Base-by-base conservation (phyloP, 2,113 vertebrate species). In the Phalacrocorax pelagicus region DNA sequence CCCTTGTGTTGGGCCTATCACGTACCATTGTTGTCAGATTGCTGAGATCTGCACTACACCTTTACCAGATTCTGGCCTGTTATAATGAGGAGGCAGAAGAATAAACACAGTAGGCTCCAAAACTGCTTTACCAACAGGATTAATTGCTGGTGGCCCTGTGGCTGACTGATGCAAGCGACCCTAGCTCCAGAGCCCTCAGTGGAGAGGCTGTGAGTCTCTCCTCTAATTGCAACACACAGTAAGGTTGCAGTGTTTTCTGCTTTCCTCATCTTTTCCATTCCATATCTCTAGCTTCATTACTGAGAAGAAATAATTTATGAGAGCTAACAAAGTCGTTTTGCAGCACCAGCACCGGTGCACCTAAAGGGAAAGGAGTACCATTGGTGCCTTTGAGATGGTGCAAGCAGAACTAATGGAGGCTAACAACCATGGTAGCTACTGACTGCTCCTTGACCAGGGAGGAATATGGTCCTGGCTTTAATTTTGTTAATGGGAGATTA, bases 401-500 rank as follows among this genome's bases (percentile, higher is more conserved):
- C n/a, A 40, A 65, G n/a, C 22, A 78, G 42, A 80, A 36, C 15
- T 80, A 73, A 74, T 55, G 19, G 29, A 86, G 27, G 18, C 58
- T 51, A 71, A 47, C 24, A 44, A 6, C 16, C 34, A 20, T 5
- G 54, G 54, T n/a, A 88, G n/a, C 57, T 62, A 42, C 40, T 82
- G 58, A 55, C 3, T 86, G n/a, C 34, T 90, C 44, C 66, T 94
- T 91, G 79, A 79, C n/a, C 61, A 73, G 94, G 81, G 26, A 71
- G 17, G 79, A 91, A 57, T 49, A 61, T 11, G 26, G 27, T 58
- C 62, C 42, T 85, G 71, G 24, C 29, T 87, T 91, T 85, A 77
- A 89, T 88, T 93, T 86, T 86, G 16, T 93, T 93, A 91, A 84
- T 79, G n/a, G 36, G 30, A 95, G 11, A 84, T 88, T 95, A 93